Conservation (phyloP, 2,113 vertebrate species). For the Oryzias curvinotus region DNA sequence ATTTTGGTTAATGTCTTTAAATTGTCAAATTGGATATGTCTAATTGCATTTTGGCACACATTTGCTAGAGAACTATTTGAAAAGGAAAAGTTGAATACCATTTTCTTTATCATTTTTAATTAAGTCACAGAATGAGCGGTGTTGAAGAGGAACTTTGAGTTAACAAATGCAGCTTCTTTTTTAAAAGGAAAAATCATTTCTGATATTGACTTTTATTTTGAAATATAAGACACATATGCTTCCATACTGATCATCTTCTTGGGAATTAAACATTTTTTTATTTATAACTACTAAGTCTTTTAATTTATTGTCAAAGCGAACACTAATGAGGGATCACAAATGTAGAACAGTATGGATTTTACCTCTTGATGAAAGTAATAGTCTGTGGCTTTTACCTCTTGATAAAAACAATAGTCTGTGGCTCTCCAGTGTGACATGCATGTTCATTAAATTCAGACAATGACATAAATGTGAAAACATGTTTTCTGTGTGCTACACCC, state of each 20-base stretch:
- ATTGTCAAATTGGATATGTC: no score
- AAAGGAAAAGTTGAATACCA: no score
- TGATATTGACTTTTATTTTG: no score
- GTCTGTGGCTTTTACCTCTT: conserved; percentile 13
- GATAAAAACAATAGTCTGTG: conserved; percentile 52
- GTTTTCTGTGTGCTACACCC: not conserved
- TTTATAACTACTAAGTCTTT: not conserved
- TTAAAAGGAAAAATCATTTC: no score
- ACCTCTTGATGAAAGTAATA: conserved; percentile 42
- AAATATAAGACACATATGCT: not conserved
- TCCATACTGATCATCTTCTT: not conserved
- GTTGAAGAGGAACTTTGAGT: no score
- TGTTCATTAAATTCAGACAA: conserved; percentile 14
- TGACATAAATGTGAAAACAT: conserved; percentile 11
- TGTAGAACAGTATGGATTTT: not conserved
- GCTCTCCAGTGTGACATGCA: conserved; percentile 24
- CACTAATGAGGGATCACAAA: not conserved
- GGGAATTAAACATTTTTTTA: not conserved
- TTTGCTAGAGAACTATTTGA: no score
- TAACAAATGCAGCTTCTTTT: no score
- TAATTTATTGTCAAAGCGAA: not conserved
- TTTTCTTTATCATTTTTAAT: no score
- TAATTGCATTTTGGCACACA: no score
- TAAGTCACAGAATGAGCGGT: no score
- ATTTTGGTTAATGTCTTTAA: no score